phyloP scores from a whole-genome alignment of 2,113 vertebrate genomes.

The Puffinus mauretanicus region DNA sequence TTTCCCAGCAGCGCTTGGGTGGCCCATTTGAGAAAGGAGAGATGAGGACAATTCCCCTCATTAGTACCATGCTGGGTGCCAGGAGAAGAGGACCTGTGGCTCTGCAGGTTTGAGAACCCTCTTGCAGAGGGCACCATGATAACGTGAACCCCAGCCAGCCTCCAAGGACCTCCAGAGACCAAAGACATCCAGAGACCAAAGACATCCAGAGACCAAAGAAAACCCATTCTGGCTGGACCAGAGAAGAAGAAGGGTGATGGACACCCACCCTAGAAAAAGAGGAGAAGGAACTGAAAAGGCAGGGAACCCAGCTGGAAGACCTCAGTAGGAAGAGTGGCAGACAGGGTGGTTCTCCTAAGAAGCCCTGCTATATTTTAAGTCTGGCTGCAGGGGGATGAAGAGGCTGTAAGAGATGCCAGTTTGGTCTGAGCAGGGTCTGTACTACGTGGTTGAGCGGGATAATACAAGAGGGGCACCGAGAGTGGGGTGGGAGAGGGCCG shows the following conservation, averaged over 20 bases:
- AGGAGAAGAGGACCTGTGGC: background rate
- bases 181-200: background rate
- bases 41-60: background rate
- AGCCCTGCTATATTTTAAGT: background rate
- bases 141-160: background rate
- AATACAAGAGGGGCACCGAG: background rate
- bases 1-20: background rate
- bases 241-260: background rate
- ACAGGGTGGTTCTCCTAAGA: background rate
- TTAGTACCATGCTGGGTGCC: background rate
- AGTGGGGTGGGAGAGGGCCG: background rate
- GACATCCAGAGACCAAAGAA: background rate
- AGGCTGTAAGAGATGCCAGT: background rate
- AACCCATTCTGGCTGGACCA: background rate
- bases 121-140: background rate
- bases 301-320: background rate
- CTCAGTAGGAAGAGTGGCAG: background rate
- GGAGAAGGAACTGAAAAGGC: background rate
- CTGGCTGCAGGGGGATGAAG: background rate
- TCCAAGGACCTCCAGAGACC: background rate
- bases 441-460: background rate
- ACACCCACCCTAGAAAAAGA: background rate
- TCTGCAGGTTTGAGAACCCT: background rate
- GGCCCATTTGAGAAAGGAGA: background rate
- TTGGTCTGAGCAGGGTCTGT: background rate